Base-by-base conservation (phyloP, 1,140 invertebrate species). In the Bombus soroeensis region DNA sequence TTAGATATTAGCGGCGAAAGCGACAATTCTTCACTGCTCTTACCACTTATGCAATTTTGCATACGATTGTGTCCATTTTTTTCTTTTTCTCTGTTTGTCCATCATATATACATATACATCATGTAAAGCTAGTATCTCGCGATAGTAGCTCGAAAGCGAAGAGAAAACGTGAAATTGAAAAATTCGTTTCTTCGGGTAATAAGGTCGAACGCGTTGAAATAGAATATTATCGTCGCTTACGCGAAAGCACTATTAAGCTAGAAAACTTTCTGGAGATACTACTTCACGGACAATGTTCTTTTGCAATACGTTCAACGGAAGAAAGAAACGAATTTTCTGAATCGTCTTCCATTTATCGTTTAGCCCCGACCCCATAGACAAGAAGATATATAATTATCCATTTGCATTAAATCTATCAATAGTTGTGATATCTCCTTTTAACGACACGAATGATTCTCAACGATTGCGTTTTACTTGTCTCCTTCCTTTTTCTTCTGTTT, bases 331-430 rank as follows among this genome's bases (percentile, higher is more conserved):
- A 64, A 78, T 34, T 57, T 81, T 39, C 37, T n/a, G 37, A 41
- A 32, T 12, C 39, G 18, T 68, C 10, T 39, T 41, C 66, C 9
- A 15, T 53, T 43, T 22, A 34, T 12, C 39, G 2, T 62, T 72
- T 12, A 59, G 8, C 6, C 37, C 53, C 53, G 32, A 57, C 15
- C 28, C 34, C 28, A 57, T 39, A n/a, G 43, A 71, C 43, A 47
- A 53, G 78, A 73, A 43, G 74, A 66, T 64, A 59, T n/a, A 62
- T 57, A 68, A 41, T 22, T 53, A 76, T 81, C 53, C 15, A 34
- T 70, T 81, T 37, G 39, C 39, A 37, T 64, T 73, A 43, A 74
- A 81, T 74, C 37, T 74, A 64, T 68, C 12, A 71, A 81, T 47
- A 41, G 2, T 59, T 32, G 9, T 34, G 68, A 72, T 39, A 37